Evolutionary conservation across 2,113 vertebrate genomes (phyloP).

Genomic region (Eurypyga helias): DNA sequence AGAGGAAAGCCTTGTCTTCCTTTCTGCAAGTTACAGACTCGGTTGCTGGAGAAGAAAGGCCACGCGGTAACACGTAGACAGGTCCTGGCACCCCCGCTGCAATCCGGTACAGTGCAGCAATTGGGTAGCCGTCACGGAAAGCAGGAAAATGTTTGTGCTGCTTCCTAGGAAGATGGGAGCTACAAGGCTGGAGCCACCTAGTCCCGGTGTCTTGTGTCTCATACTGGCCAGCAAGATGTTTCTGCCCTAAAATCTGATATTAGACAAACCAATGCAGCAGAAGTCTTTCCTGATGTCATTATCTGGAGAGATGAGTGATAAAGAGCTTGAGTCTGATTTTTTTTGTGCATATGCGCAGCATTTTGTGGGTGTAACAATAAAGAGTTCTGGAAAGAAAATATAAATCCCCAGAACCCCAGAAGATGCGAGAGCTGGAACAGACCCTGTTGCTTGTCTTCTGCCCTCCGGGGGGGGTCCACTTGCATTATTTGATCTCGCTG

Average conservation of each 20-base stretch:
- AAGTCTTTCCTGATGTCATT: not conserved
- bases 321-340: not conserved
- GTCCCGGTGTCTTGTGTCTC: not conserved
- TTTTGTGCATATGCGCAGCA: not conserved
- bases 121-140: not conserved
- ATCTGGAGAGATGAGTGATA: not conserved
- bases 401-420: not conserved
- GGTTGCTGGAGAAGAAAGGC: not conserved
- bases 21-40: not conserved
- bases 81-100: not conserved
- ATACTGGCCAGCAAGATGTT: not conserved
- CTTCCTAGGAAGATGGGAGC: not conserved
- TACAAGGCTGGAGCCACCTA: not conserved
- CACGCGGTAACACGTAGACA: not conserved
- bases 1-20: not conserved
- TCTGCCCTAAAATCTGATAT: not conserved
- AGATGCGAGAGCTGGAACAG: not conserved
- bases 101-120: not conserved
- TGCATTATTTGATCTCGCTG: fast-evolving
- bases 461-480: not conserved
- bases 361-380: not conserved
- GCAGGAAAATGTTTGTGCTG: not conserved
- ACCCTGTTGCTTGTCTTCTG: not conserved
- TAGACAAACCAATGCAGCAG: not conserved
- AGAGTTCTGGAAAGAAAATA: not conserved